Evolutionary conservation across 2,888 invertebrate species (phyloP).

Genomic region (Brenthis hecate): DNA sequence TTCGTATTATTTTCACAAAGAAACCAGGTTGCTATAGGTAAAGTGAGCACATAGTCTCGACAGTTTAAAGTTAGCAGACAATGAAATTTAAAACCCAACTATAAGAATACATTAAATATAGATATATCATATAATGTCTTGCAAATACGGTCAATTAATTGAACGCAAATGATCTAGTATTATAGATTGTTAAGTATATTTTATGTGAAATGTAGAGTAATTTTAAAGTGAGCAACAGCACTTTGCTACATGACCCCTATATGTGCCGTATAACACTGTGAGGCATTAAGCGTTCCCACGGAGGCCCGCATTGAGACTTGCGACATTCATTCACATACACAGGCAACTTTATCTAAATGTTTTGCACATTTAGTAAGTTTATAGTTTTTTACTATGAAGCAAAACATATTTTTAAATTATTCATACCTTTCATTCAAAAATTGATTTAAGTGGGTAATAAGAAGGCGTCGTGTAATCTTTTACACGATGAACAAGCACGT

Average conservation of each 20-base stretch:
- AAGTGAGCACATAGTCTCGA: slow-evolving; percentile 3
- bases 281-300: slow-evolving; percentile 63
- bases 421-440: background rate
- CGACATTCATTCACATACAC: slow-evolving; percentile 32
- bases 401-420: too few relatives aligned
- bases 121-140: too few relatives aligned
- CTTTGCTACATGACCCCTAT: slow-evolving; percentile 22
- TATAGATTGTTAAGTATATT: background rate
- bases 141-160: too few relatives aligned
- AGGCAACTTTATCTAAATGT: slow-evolving; percentile 23
- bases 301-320: slow-evolving; percentile 50
- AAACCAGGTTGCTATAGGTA: slow-evolving; percentile 24
- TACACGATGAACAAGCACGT: background rate
- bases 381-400: background rate
- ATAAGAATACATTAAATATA: too few relatives aligned
- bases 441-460: background rate
- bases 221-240: slow-evolving; percentile 28
- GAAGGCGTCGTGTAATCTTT: background rate
- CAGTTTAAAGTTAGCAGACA: slow-evolving; percentile 2
- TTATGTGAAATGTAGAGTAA: background rate
- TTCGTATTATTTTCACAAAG: slow-evolving; percentile 31
- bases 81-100: too few relatives aligned
- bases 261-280: slow-evolving; percentile 28
- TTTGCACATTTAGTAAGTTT: slow-evolving; percentile 25
- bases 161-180: too few relatives aligned